These are phyloP conservation scores for Eilema caniola DNA, from an alignment of 2,888 invertebrate species.

Conservation along the genomic window DNA sequence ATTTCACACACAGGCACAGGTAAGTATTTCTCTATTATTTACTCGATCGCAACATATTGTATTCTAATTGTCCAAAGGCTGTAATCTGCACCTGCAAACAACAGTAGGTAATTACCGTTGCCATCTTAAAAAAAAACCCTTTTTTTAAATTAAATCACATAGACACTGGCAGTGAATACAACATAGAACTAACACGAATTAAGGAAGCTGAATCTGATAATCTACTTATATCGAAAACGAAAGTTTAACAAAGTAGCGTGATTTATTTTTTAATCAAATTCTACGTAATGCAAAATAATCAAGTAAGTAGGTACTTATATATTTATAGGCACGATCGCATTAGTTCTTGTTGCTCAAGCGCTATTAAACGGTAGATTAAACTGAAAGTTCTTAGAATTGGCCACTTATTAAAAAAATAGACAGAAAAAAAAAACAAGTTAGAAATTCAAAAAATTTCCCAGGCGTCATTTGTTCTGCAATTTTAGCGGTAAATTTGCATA, in stretches of 20 bases:
- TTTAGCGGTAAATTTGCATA: background rate
- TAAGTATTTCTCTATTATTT: too few relatives aligned
- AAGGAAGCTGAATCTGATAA: background rate
- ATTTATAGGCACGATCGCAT: background rate
- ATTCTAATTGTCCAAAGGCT: background rate
- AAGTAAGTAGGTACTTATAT: background rate
- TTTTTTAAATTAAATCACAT: background rate
- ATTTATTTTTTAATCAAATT: background rate
- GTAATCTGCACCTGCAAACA: background rate
- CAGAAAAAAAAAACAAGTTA: background rate
- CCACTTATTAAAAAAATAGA: background rate
- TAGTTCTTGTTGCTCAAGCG: background rate
- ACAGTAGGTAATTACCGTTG: background rate
- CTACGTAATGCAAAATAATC: conserved; percentile 1
- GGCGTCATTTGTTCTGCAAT: background rate
- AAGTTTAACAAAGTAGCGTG: conserved; percentile 4
- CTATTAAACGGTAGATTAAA: conserved; percentile 3
- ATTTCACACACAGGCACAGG: too few relatives aligned
- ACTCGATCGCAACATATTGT: background rate
- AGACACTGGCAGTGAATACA: background rate
- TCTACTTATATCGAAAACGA: background rate
- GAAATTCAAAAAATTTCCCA: background rate
- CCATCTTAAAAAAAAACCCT: background rate
- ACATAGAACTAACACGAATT: background rate
- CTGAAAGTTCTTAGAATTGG: background rate